phyloP scores from a whole-genome alignment of 1,140 invertebrate species.

The Mactra quadrangularis region DNA sequence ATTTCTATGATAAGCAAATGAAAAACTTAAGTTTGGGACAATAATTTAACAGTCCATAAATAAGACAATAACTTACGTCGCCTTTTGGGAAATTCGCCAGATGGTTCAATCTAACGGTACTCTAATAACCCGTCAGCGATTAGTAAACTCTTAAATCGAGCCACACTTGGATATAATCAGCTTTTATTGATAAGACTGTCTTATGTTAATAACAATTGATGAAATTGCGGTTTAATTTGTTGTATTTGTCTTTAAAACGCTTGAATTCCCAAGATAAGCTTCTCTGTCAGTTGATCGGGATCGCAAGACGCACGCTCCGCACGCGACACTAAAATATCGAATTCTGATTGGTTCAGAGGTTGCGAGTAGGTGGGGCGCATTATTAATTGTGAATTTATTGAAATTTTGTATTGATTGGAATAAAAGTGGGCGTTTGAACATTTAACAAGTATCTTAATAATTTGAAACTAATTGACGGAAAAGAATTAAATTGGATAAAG shows the following conservation, averaged over 20 bases:
- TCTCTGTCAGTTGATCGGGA: constrained; percentile 1
- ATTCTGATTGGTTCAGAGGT: constrained; percentile 28
- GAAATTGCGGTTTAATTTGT: constrained; percentile 26
- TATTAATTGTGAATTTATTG: constrained; percentile 22
- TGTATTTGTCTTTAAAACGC: constrained; percentile 25
- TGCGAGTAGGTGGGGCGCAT: neutral
- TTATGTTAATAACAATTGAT: constrained; percentile 13
- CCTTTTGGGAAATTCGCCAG: too few relatives aligned
- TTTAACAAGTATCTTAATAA: constrained; percentile 34
- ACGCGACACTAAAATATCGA: constrained; percentile 6
- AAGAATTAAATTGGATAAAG: neutral
- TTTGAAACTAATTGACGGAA: constrained; percentile 9
- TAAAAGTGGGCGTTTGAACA: constrained; percentile 27
- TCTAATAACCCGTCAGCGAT: neutral
- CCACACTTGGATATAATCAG: constrained; percentile 2
- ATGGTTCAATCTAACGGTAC: too few relatives aligned
- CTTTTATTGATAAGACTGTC: constrained; percentile 35
- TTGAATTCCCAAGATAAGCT: constrained; percentile 6
- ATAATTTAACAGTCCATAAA: too few relatives aligned
- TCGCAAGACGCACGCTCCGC: constrained; percentile 32
- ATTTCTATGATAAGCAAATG: too few relatives aligned
- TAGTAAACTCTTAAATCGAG: constrained; percentile 19
- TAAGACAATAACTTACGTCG: too few relatives aligned
- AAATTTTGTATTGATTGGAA: constrained; percentile 13
- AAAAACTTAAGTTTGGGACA: too few relatives aligned